Evolutionary conservation across 2,888 invertebrate genomes (phyloP), one percentile per base, ranked within the genome.

Genomic region (Caenorhabditis drosophilae): DNA sequence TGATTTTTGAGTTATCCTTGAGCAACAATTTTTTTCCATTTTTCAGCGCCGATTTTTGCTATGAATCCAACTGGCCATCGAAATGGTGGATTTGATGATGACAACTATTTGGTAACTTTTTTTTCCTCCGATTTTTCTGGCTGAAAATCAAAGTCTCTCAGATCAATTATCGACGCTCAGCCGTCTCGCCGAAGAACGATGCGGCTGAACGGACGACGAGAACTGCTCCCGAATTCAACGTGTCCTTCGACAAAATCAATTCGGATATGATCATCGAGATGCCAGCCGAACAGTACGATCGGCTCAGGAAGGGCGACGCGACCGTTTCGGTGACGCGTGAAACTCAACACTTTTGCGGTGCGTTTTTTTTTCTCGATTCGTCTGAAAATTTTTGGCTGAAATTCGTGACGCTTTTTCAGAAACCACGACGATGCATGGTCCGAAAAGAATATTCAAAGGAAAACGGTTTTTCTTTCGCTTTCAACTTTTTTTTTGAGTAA

Each of bases 361-460:
- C 23, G 62, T 51, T 27, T 12, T 34, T 18, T 25, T 11, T n/a
- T n/a, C n/a, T n/a, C n/a, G n/a, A n/a, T n/a, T n/a, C n/a, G n/a
- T n/a, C n/a, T n/a, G 4, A 20, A 7, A 20, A 23, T 27, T 20
- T 25, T 20, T 12, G 6, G 12, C 12, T 50, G 22, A 42, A 3
- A 22, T 9, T 31, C 31, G 31, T 31, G 7, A 31, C 7, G 12
- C 6, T 6, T 41, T 60, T 70, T 34, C 53, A 79, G 79, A 74
- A 16, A 75, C 80, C n/a, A 75, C 80, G 1, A 75, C 80, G n/a
- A 68, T 80, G 58, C 80, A 80, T 67, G 80, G 80, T 34, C 72
- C 77, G 31, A 58, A 75, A 41, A 52, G 80, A 25, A 59, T 80
- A 16, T 79, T 78, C 62, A 38, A 48, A 15, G 66, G 66, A n/a